phyloP scores from a whole-genome alignment of 1,140 invertebrate species.

The Bombus consobrinus region DNA sequence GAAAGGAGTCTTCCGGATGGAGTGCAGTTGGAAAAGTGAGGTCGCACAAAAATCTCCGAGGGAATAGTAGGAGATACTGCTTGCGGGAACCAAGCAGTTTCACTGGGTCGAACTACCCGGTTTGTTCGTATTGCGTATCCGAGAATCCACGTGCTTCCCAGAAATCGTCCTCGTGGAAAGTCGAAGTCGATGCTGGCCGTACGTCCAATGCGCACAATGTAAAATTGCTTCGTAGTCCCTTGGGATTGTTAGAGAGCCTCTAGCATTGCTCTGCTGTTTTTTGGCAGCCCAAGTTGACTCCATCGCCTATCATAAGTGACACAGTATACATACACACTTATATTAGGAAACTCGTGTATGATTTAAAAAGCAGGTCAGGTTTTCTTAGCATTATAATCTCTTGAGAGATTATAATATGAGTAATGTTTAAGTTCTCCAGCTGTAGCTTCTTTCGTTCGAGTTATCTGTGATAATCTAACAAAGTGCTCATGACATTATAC shows the following conservation, averaged over 20 bases:
- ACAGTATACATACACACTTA: background rate
- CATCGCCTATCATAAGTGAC: background rate
- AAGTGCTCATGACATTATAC: background rate
- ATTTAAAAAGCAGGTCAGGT: background rate
- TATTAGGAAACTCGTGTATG: no score
- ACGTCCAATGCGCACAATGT: constrained; percentile 43
- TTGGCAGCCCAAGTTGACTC: constrained; percentile 3
- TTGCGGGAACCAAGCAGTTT: constrained; percentile 62
- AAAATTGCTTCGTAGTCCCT: constrained; percentile 41
- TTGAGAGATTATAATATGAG: background rate
- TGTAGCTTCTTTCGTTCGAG: no score
- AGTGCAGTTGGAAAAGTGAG: constrained; percentile 64
- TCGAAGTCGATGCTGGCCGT: constrained; percentile 47
- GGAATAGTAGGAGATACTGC: constrained; percentile 69
- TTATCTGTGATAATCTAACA: background rate
- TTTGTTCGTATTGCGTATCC: constrained; percentile 61
- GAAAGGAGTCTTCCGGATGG: constrained; percentile 69
- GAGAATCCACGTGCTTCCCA: constrained; percentile 65
- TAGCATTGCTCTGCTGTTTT: constrained; percentile 25
- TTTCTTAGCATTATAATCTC: background rate
- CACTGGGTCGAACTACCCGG: constrained; percentile 54
- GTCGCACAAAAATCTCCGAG: constrained; percentile 69
- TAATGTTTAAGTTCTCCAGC: background rate
- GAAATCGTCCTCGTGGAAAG: constrained; percentile 60
- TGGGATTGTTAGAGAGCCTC: background rate